Conservation (phyloP, 2,797 vertebrate genomes). For the Chelidonichthys spinosus region DNA sequence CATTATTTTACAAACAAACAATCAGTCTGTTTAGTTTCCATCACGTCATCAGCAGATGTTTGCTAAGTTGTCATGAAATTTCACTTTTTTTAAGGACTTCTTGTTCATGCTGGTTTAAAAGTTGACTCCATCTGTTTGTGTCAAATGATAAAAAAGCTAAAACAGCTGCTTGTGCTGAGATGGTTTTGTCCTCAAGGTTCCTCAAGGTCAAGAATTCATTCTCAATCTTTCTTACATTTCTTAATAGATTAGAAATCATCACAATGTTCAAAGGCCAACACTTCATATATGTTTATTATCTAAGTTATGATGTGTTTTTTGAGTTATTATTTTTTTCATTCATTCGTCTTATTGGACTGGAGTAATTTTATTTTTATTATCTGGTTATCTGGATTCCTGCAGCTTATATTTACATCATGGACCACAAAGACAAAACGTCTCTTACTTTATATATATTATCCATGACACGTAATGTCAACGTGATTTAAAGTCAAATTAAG, state of each 20-base stretch:
- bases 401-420: not conserved
- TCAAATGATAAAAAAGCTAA: not conserved
- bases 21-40: too few relatives aligned
- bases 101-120: not conserved
- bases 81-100: not conserved
- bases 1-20: too few relatives aligned
- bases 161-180: not conserved
- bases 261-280: not conserved
- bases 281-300: not conserved
- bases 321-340: not conserved
- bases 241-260: not conserved
- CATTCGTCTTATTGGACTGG: not conserved
- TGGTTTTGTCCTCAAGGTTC: not conserved
- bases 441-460: not conserved
- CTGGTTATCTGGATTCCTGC: not conserved
- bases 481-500: conserved; percentile 20
- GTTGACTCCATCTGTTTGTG: not conserved
- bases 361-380: not conserved
- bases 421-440: not conserved
- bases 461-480: not conserved
- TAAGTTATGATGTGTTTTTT: not conserved
- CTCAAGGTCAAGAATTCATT: not conserved
- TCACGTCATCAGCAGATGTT: not conserved
- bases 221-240: not conserved
- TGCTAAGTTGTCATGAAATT: not conserved